phyloP scores from a whole-genome alignment of 2,113 vertebrate species.

The Glareola pratincola region DNA sequence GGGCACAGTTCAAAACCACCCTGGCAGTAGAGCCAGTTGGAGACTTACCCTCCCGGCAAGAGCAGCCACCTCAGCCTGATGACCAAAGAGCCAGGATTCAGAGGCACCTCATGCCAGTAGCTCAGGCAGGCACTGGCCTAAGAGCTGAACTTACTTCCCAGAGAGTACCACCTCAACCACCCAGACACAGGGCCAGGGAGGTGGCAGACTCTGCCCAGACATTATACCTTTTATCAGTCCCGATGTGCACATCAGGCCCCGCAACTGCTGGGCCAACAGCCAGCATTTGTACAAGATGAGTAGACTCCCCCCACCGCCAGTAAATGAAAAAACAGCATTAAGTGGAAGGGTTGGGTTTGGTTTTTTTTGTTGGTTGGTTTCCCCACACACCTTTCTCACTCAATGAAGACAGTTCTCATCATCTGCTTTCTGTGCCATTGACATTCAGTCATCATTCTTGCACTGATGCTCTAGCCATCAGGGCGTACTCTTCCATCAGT shows the following conservation, averaged over 20 bases:
- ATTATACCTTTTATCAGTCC: too few relatives aligned
- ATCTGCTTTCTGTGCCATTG: background rate
- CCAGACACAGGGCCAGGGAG: rapidly evolving
- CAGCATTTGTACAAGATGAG: rapidly evolving
- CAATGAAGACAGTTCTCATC: background rate
- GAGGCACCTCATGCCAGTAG: background rate
- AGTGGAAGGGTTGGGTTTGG: background rate
- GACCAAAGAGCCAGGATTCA: background rate
- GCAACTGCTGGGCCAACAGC: background rate
- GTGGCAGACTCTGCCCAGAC: background rate
- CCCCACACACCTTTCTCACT: background rate
- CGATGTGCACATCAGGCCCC: background rate
- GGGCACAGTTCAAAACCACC: background rate
- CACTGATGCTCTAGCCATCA: background rate
- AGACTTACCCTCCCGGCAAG: background rate
- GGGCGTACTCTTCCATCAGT: background rate
- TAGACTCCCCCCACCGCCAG: rapidly evolving
- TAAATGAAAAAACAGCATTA: rapidly evolving
- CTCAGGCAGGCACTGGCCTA: background rate
- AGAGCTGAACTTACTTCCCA: background rate
- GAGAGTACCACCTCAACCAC: background rate
- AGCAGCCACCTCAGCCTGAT: rapidly evolving
- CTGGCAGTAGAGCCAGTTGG: background rate
- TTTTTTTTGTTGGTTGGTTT: too few relatives aligned
- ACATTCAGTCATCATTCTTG: background rate